phyloP scores from a whole-genome alignment of 2,113 vertebrate species.

The Empidonax alnorum region DNA sequence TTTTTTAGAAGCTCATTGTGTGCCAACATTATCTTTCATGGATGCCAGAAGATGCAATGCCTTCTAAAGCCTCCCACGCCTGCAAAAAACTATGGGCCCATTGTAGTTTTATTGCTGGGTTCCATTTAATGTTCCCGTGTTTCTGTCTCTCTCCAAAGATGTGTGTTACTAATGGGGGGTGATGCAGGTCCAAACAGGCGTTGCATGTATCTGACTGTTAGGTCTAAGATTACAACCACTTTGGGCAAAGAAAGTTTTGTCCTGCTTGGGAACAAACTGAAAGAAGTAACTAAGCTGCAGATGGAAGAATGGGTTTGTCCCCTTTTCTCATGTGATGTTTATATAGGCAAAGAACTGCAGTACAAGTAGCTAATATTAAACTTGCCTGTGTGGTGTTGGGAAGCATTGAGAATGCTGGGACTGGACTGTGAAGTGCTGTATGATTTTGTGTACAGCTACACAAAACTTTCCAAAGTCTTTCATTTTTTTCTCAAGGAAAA shows the following conservation, averaged over 20 bases:
- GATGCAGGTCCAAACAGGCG: background rate
- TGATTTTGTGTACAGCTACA: background rate
- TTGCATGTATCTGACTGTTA: background rate
- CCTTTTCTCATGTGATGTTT: background rate
- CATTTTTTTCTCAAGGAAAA: background rate
- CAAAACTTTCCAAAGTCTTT: background rate
- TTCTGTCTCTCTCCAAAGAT: background rate
- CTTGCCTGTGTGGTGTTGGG: background rate
- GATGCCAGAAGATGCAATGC: conserved; percentile 29
- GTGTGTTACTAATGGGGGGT: rapidly evolving
- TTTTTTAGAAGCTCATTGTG: conserved; percentile 40
- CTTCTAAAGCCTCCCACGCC: conserved; percentile 19
- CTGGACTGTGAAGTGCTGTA: background rate
- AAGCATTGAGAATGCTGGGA: background rate
- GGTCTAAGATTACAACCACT: background rate
- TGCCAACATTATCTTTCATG: conserved; percentile 36
- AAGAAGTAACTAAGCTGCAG: background rate
- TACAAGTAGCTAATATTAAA: background rate
- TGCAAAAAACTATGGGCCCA: background rate
- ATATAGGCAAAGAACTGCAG: background rate
- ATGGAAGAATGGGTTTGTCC: background rate
- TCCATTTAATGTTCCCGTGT: background rate
- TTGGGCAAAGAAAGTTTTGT: background rate
- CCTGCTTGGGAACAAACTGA: background rate
- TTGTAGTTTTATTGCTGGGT: background rate